Conservation (phyloP, 2,888 invertebrate species). For the Tenthredo amoena region DNA sequence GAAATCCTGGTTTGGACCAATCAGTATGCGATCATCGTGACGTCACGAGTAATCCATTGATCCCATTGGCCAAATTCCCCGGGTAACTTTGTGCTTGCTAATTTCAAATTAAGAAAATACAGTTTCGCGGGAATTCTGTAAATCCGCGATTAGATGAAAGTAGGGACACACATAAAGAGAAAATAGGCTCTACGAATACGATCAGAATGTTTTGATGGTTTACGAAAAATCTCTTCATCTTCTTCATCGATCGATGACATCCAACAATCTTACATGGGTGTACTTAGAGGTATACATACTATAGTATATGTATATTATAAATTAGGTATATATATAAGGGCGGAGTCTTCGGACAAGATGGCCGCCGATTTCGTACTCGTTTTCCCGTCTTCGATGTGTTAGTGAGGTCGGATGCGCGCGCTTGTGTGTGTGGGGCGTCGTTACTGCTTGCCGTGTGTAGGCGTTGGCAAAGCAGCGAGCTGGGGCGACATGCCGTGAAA, state of each 20-base stretch:
- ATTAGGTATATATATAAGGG: slow-evolving; percentile 44
- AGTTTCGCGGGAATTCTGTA: slow-evolving; percentile 13
- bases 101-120: slow-evolving; percentile 28
- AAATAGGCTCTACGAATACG: background rate
- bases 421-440: slow-evolving; percentile 53
- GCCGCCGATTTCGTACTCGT: slow-evolving; percentile 39
- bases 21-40: background rate
- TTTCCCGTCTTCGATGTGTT: slow-evolving; percentile 18
- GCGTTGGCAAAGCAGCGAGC: slow-evolving; percentile 71
- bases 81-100: background rate
- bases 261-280: background rate
- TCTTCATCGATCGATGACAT: background rate
- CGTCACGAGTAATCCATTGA: slow-evolving; percentile 28
- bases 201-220: background rate
- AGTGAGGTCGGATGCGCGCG: slow-evolving; percentile 17
- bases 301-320: slow-evolving; percentile 18
- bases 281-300: background rate
- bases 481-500: slow-evolving; percentile 65
- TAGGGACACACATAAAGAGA: background rate
- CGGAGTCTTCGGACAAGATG: slow-evolving; percentile 44
- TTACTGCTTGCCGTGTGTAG: slow-evolving; percentile 74
- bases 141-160: background rate
- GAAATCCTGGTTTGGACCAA: background rate
- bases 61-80: slow-evolving; percentile 28
- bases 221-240: background rate